These are phyloP conservation scores for Coregonus clupeaformis DNA, from an alignment of 2,113 vertebrate species.

Conservation along the genomic window DNA sequence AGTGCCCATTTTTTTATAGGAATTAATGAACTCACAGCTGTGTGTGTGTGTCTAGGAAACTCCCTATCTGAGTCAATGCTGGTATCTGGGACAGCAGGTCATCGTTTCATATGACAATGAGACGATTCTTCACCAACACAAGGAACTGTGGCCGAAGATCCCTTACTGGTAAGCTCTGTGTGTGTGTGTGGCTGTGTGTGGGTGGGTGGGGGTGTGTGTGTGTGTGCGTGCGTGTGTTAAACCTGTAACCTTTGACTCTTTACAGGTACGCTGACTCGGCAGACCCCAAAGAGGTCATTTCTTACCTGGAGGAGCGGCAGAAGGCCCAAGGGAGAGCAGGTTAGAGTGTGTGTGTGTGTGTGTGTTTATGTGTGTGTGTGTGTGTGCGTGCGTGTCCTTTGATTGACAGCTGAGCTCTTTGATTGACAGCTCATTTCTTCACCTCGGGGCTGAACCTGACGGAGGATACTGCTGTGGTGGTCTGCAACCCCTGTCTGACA, in stretches of 20 bases:
- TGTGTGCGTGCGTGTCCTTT: not conserved
- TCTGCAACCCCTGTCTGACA: constrained; percentile 65
- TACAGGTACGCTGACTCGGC: constrained; percentile 63
- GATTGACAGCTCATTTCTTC: constrained; percentile 64
- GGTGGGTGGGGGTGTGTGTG: constrained; percentile 22
- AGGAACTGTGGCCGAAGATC: constrained; percentile 64
- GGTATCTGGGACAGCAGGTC: constrained; percentile 66
- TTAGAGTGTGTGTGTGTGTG: constrained; percentile 1
- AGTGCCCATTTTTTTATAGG: not conserved
- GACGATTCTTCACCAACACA: constrained; percentile 36
- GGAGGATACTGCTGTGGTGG: constrained; percentile 57
- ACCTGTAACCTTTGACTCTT: not conserved
- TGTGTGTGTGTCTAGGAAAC: constrained; percentile 46
- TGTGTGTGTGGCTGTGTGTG: not conserved
- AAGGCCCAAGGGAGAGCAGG: constrained; percentile 64
- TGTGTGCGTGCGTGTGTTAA: not conserved
- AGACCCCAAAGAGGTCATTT: constrained; percentile 65
- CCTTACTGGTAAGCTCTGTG: constrained; percentile 70
- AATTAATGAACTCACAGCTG: too few relatives aligned
- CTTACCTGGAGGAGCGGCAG: constrained; percentile 62
- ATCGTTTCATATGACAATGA: constrained; percentile 69
- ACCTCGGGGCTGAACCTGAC: constrained; percentile 75
- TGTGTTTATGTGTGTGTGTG: not conserved
- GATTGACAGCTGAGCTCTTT: not conserved
- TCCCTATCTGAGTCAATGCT: constrained; percentile 65